Evolutionary conservation across 2,888 invertebrate genomes (phyloP).

Genomic region (Epirrhoe tristata): DNA sequence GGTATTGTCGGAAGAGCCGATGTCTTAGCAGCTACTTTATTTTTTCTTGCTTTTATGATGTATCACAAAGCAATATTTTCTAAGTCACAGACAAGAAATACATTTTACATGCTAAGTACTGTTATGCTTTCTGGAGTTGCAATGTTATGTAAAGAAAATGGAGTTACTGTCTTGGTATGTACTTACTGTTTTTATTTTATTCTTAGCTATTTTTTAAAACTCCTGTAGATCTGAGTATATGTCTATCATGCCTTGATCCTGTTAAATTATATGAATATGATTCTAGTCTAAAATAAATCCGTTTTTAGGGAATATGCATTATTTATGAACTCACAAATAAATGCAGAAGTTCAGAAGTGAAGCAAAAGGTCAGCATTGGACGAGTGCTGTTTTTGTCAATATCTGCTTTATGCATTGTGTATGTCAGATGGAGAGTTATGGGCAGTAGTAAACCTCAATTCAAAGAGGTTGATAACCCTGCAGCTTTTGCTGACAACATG

Average conservation of each 20-base stretch:
- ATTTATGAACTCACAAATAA: constrained; percentile 87
- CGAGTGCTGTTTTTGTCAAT: constrained; percentile 81
- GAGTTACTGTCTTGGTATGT: constrained; percentile 93
- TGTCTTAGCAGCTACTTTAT: constrained; percentile 92
- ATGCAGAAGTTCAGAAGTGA: constrained; percentile 40
- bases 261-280: not conserved
- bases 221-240: too few relatives aligned
- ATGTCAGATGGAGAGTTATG: constrained; percentile 91
- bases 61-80: constrained; percentile 80
- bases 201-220: not conserved
- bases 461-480: constrained; percentile 95
- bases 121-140: constrained; percentile 85
- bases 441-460: constrained; percentile 92
- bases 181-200: constrained; percentile 8
- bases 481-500: constrained; percentile 90
- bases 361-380: constrained; percentile 50
- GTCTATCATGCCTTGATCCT: too few relatives aligned
- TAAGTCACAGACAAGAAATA: constrained; percentile 36
- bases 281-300: constrained; percentile 55
- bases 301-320: constrained; percentile 86
- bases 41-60: constrained; percentile 88
- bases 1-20: constrained; percentile 98
- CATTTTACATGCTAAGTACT: constrained; percentile 44
- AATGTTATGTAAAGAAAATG: constrained; percentile 97
- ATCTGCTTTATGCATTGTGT: constrained; percentile 83